phyloP scores from a whole-genome alignment of 2,797 vertebrate genomes.

The Mormyrops boulengeri region DNA sequence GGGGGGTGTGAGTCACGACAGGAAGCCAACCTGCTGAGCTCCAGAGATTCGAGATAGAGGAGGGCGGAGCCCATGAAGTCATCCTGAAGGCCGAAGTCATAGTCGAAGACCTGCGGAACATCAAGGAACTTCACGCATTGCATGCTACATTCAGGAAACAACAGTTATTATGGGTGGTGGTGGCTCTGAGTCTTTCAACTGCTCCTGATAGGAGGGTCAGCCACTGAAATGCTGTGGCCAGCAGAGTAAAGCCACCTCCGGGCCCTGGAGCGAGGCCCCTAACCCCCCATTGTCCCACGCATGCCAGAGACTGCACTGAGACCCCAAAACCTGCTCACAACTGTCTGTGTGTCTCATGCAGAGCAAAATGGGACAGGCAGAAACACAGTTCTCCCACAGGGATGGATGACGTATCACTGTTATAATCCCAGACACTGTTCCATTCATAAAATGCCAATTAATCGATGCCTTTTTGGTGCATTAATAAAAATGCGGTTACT shows the following conservation, averaged over 20 bases:
- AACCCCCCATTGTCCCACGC: neutral
- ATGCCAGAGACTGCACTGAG: neutral
- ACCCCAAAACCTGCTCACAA: neutral
- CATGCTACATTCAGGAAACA: neutral
- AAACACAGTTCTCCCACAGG: neutral
- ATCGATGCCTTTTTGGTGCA: neutral
- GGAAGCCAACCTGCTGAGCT: conserved; percentile 71
- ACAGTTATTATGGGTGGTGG: neutral
- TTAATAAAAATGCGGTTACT: neutral
- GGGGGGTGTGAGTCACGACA: neutral
- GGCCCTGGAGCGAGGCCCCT: neutral
- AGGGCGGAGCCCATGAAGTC: conserved; percentile 90
- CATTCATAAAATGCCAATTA: neutral
- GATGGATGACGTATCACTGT: neutral
- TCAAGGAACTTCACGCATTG: neutral
- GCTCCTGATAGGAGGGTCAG: neutral
- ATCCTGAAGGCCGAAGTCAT: conserved; percentile 89
- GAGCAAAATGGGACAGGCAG: neutral
- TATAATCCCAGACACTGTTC: neutral
- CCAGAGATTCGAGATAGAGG: conserved; percentile 74
- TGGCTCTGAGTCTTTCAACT: neutral
- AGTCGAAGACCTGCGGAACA: conserved; percentile 80
- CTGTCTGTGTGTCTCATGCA: neutral
- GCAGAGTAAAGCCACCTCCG: neutral
- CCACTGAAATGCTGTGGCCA: neutral